A percentile compares a stretch with the other conserved stretches of the same genome.
Evolutionary conservation across 1,140 invertebrate species (phyloP).

Genomic region (Cataglyphis hispanica): DNA sequence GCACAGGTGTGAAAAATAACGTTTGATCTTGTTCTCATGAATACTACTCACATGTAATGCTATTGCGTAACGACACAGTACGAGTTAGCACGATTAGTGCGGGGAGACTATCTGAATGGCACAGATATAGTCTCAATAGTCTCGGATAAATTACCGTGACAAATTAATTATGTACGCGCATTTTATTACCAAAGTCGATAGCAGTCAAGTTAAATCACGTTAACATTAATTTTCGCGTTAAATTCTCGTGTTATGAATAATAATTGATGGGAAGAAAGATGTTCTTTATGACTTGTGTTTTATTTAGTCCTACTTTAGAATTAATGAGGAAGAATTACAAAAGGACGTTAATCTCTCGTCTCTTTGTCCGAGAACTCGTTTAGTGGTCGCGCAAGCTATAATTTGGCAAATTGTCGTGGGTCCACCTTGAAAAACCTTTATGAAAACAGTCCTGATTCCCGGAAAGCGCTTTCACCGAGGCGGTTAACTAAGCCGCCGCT

Average conservation of each 20-base stretch:
- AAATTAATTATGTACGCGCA: slow-evolving; percentile 56
- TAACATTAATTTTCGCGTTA: not conserved
- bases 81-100: slow-evolving; percentile 43
- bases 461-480: slow-evolving; percentile 46
- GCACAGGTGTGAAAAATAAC: slow-evolving; percentile 51
- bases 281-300: slow-evolving; percentile 2
- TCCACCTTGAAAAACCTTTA: slow-evolving; percentile 22
- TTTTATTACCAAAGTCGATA: slow-evolving; percentile 12
- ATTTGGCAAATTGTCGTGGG: slow-evolving; percentile 25
- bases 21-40: slow-evolving; percentile 43
- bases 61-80: slow-evolving; percentile 48
- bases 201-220: slow-evolving; percentile 10
- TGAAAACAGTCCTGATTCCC: slow-evolving; percentile 22
- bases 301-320: not conserved
- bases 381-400: slow-evolving; percentile 22
- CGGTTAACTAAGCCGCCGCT: not conserved
- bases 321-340: slow-evolving; percentile 8
- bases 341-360: slow-evolving; percentile 11
- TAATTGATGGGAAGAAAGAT: not conserved
- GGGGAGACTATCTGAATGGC: slow-evolving; percentile 42
- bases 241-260: slow-evolving; percentile 3
- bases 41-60: slow-evolving; percentile 12
- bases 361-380: slow-evolving; percentile 35
- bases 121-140: slow-evolving; percentile 1
- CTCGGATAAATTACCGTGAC: not conserved